Evolutionary conservation across 2,113 vertebrate genomes (phyloP).

Genomic region (Boulengeromyrus knoepffleri): DNA sequence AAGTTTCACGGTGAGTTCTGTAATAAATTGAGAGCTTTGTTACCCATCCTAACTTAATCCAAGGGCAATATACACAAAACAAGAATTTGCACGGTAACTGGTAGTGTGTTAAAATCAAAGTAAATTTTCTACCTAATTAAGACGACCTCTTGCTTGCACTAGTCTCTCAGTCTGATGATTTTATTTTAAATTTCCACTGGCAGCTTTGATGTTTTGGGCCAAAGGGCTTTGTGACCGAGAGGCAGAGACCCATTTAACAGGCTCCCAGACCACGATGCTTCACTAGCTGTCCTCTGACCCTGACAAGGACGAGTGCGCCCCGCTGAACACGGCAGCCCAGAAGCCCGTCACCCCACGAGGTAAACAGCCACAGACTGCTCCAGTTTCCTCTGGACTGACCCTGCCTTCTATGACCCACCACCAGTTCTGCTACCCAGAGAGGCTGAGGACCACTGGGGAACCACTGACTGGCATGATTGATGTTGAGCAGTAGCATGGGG

Average conservation of each 20-base stretch:
- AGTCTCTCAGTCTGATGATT: not conserved
- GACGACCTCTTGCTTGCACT: not conserved
- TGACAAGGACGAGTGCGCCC: not conserved
- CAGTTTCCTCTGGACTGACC: not conserved
- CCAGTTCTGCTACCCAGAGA: not conserved
- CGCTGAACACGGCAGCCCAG: not conserved
- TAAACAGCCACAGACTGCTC: not conserved
- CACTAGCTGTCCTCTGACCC: not conserved
- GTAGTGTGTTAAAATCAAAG: not conserved
- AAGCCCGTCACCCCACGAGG: not conserved
- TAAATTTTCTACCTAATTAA: conserved; percentile 1
- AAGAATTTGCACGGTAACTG: not conserved
- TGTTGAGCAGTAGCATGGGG: not conserved
- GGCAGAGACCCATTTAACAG: not conserved
- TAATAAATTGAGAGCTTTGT: not conserved
- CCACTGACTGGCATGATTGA: not conserved
- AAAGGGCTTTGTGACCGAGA: not conserved
- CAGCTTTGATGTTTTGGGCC: not conserved
- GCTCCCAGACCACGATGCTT: not conserved
- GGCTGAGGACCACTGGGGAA: not conserved
- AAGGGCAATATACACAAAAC: not conserved
- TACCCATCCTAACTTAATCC: not conserved
- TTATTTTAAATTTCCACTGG: not conserved
- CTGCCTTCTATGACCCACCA: not conserved
- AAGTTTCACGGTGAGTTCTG: not conserved